Conservation (phyloP, 2,113 vertebrate genomes). For the Phylloscopus trochilus region DNA sequence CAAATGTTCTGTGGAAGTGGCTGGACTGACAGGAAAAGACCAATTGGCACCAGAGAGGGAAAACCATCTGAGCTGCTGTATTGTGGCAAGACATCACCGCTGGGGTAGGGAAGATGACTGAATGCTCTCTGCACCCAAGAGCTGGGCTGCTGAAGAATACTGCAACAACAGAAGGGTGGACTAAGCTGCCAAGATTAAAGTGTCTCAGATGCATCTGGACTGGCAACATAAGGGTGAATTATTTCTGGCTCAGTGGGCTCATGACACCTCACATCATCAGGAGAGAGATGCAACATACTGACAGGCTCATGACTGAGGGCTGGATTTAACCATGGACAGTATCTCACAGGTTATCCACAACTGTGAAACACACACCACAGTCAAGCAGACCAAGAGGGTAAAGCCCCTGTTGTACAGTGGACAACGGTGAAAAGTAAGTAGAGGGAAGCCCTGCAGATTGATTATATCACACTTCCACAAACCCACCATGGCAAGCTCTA, state of each 20-base stretch:
- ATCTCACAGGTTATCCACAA: neutral
- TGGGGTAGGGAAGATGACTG: rapidly evolving
- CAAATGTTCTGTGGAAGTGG: neutral
- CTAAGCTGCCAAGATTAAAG: neutral
- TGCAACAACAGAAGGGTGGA: neutral
- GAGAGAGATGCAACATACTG: neutral
- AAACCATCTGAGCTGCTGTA: neutral
- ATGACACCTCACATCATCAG: neutral
- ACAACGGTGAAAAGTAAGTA: rapidly evolving
- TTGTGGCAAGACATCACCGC: neutral
- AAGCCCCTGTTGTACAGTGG: rapidly evolving
- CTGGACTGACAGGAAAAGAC: neutral
- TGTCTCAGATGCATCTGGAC: neutral
- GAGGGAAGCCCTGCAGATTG: neutral
- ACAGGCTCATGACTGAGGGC: neutral
- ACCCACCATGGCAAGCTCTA: neutral
- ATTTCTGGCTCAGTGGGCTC: neutral
- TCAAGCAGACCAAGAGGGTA: neutral
- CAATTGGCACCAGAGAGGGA: neutral
- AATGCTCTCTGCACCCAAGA: neutral
- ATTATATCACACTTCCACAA: neutral
- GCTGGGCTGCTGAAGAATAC: neutral
- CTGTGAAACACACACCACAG: rapidly evolving
- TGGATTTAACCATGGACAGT: neutral
- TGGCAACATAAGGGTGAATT: neutral